phyloP scores from a whole-genome alignment of 2,888 invertebrate species.

The Andrena bicolor region DNA sequence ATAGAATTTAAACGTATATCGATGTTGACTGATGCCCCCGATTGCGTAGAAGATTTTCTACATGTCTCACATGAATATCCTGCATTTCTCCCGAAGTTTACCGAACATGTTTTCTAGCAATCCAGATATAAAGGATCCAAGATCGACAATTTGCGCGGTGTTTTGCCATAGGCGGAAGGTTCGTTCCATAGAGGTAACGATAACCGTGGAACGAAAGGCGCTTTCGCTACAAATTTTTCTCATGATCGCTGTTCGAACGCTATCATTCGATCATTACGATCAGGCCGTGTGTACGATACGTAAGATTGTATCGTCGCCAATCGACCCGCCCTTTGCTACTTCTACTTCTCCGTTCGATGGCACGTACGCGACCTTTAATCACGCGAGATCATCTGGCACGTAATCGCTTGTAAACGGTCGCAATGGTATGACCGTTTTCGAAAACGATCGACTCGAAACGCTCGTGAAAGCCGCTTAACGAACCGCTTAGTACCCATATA shows the following conservation, averaged over 20 bases:
- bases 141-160: slow-evolving; percentile 4
- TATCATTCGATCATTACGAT: slow-evolving; percentile 49
- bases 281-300: background rate
- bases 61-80: background rate
- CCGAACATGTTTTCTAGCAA: background rate
- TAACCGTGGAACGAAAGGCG: background rate
- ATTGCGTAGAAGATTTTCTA: background rate
- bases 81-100: background rate
- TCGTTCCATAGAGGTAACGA: background rate
- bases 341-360: slow-evolving; percentile 1
- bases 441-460: slow-evolving; percentile 32
- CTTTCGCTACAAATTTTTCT: slow-evolving; percentile 21
- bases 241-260: slow-evolving; percentile 19
- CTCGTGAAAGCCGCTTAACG: slow-evolving; percentile 56
- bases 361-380: slow-evolving; percentile 42
- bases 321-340: slow-evolving; percentile 14
- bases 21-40: slow-evolving; percentile 46
- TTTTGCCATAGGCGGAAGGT: background rate
- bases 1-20: slow-evolving; percentile 40
- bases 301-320: slow-evolving; percentile 39
- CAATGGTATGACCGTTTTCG: slow-evolving; percentile 21
- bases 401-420: slow-evolving; percentile 55
- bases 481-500: slow-evolving; percentile 48
- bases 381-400: slow-evolving; percentile 51
- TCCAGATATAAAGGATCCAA: slow-evolving; percentile 2